A percentile compares a stretch with the other conserved stretches of the same genome.
These are phyloP conservation scores for Eurypyga helias DNA, from an alignment of 2,113 vertebrate species.

Conservation along the genomic window DNA sequence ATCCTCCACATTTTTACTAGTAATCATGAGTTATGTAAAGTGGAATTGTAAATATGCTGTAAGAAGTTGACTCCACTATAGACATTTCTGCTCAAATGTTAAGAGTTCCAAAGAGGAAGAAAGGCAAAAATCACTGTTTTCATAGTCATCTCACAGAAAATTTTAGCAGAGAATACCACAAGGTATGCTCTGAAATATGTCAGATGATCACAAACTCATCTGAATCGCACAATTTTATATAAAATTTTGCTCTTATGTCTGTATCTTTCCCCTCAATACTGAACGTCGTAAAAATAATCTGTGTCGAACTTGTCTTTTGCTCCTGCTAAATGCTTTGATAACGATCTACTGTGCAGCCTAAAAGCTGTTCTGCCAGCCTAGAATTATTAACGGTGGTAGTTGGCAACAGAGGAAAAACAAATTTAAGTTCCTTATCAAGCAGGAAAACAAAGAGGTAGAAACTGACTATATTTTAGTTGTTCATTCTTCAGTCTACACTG, in stretches of 20 bases:
- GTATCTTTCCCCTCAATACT: background rate
- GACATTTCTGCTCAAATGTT: background rate
- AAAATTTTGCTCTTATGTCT: background rate
- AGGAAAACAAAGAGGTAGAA: background rate
- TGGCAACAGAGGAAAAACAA: background rate
- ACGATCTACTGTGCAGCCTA: background rate
- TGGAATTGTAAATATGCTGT: background rate
- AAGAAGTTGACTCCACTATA: background rate
- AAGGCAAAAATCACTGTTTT: background rate
- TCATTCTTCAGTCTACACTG: background rate
- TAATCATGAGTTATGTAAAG: background rate
- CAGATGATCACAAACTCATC: background rate
- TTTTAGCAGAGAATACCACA: background rate
- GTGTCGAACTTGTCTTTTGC: background rate
- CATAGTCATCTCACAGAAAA: background rate
- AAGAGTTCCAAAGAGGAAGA: background rate
- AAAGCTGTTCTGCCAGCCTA: background rate
- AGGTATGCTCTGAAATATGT: background rate
- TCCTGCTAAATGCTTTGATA: background rate
- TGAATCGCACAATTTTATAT: background rate
- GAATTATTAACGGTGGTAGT: background rate
- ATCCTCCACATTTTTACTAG: background rate
- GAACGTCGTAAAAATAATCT: background rate
- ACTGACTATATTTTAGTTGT: background rate
- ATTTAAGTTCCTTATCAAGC: background rate